Evolutionary conservation across 2,888 invertebrate species (phyloP).

Genomic region (Lepidochrysops patricia): DNA sequence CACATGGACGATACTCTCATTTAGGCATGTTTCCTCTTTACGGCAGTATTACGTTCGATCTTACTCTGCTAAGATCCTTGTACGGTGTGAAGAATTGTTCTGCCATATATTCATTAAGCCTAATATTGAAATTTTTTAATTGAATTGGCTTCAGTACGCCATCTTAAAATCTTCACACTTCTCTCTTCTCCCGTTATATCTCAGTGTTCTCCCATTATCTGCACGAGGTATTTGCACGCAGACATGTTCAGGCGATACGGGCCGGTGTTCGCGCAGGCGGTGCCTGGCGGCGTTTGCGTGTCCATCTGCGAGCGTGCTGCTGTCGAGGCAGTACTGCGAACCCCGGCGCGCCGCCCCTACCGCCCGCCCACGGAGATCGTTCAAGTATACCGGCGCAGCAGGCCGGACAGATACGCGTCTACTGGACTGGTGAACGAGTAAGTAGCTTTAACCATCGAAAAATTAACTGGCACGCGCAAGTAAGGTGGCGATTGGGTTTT

Average conservation of each 20-base stretch:
- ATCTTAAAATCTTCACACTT: neutral
- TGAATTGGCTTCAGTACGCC: too few species aligned
- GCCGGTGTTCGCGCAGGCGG: constrained; percentile 84
- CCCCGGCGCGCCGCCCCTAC: constrained; percentile 82
- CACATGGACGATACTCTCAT: too few species aligned
- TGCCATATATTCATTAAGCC: too few species aligned
- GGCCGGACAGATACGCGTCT: constrained; percentile 87
- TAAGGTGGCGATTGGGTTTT: too few species aligned
- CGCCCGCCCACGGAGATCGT: constrained; percentile 89
- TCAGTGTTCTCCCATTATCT: constrained; percentile 30
- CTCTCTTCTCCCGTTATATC: neutral
- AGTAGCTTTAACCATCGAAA: too few species aligned
- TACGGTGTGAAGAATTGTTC: too few species aligned
- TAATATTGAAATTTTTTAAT: too few species aligned
- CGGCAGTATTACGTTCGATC: too few species aligned
- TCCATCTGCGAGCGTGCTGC: constrained; percentile 81
- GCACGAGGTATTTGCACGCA: constrained; percentile 64
- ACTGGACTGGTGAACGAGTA: constrained; percentile 89
- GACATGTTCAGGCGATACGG: constrained; percentile 84
- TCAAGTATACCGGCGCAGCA: constrained; percentile 80
- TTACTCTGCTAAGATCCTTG: too few species aligned
- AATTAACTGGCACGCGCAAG: too few species aligned
- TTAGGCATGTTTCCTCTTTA: too few species aligned
- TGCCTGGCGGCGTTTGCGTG: constrained; percentile 81
- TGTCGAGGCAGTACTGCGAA: constrained; percentile 83